phyloP scores from a whole-genome alignment of 1,140 invertebrate genomes.

The Battus philenor region DNA sequence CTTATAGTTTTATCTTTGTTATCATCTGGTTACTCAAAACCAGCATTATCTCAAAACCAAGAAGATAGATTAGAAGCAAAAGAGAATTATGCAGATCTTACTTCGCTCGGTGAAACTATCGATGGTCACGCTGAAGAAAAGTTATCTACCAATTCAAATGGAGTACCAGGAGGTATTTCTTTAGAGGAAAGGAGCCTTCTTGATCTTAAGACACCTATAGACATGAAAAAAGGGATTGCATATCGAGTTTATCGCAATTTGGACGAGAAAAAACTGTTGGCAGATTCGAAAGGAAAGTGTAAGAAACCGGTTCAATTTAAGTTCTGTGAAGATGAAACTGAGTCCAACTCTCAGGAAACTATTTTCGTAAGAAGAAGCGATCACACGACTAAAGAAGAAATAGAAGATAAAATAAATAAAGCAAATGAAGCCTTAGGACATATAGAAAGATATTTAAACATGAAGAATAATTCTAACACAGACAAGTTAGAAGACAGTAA shows the following conservation, averaged over 20 bases:
- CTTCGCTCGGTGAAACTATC: too few species aligned
- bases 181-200: constrained; percentile 24
- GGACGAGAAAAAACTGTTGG: constrained; percentile 41
- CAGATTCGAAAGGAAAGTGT: constrained; percentile 40
- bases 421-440: constrained; percentile 62
- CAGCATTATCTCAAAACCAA: constrained; percentile 24
- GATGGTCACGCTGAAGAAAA: too few species aligned
- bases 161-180: too few species aligned
- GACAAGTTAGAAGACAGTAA: too few species aligned
- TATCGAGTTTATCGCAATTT: constrained; percentile 47
- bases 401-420: constrained; percentile 49
- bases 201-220: constrained; percentile 40
- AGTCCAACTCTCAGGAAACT: constrained; percentile 13
- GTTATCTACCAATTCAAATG: too few species aligned
- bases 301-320: constrained; percentile 51
- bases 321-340: constrained; percentile 38
- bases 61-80: constrained; percentile 12
- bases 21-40: constrained; percentile 37
- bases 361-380: constrained; percentile 23
- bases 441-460: constrained; percentile 49
- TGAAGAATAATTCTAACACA: constrained; percentile 31
- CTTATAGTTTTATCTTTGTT: constrained; percentile 46
- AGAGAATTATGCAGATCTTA: constrained; percentile 8
- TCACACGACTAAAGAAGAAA: constrained; percentile 37
- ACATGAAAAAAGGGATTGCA: constrained; percentile 48